Evolutionary conservation across 2,888 invertebrate genomes (phyloP).

Genomic region (Brenthis daphne): DNA sequence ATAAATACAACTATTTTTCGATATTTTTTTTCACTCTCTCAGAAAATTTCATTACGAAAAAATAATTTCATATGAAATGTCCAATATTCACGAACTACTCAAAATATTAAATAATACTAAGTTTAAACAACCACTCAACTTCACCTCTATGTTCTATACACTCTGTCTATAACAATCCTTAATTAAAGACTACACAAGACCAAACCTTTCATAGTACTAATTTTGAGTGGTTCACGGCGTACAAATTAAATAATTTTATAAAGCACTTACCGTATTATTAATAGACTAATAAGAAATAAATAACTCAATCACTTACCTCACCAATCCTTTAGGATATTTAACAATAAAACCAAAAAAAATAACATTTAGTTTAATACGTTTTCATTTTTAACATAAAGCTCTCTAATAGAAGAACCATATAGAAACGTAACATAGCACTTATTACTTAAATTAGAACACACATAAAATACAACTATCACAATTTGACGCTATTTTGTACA

Average conservation of each 20-base stretch:
- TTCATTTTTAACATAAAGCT: neutral
- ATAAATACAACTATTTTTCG: too few relatives aligned
- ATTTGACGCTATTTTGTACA: neutral
- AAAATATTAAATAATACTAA: too few relatives aligned
- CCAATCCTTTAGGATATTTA: neutral
- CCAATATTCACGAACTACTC: too few relatives aligned
- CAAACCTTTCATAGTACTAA: too few relatives aligned
- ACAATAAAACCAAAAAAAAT: conserved; percentile 1
- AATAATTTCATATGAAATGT: too few relatives aligned
- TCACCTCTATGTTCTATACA: too few relatives aligned
- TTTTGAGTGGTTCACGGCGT: conserved; percentile 11
- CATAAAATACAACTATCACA: conserved; percentile 9
- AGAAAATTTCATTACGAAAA: too few relatives aligned
- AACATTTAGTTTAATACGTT: neutral
- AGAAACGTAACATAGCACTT: conserved; percentile 1
- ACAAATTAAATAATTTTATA: neutral
- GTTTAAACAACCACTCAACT: too few relatives aligned
- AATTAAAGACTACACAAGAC: too few relatives aligned
- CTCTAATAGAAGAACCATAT: neutral
- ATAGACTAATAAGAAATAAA: neutral
- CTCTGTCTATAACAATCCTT: too few relatives aligned
- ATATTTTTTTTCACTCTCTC: too few relatives aligned
- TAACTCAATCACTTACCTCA: neutral
- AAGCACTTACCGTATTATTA: neutral
- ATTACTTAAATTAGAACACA: neutral